phyloP scores from a whole-genome alignment of 2,888 invertebrate species.

The Taphrorychus bicolor region DNA sequence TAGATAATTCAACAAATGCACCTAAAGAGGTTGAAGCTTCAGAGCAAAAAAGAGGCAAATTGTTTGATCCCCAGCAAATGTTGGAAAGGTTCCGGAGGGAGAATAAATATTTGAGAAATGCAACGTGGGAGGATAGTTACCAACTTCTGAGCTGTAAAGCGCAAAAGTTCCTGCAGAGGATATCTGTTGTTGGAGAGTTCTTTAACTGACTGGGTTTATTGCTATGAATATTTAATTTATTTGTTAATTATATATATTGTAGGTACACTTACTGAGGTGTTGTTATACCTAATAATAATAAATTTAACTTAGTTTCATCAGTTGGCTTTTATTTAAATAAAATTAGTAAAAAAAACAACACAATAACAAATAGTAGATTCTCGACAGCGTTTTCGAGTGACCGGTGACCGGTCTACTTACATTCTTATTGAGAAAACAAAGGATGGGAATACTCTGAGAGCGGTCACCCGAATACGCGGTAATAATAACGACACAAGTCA shows the following conservation, averaged over 20 bases:
- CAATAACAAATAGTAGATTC: no score
- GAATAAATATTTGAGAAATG: conserved; percentile 68
- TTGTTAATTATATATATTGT: background rate
- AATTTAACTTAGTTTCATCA: no score
- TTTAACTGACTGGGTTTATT: conserved; percentile 56
- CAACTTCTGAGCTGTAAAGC: conserved; percentile 79
- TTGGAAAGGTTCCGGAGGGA: conserved; percentile 71
- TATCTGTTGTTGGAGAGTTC: conserved; percentile 83
- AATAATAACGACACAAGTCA: no score
- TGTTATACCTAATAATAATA: no score
- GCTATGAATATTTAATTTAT: background rate
- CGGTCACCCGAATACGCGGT: no score
- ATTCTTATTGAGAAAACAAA: no score
- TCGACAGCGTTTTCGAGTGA: no score
- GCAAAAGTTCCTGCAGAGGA: conserved; percentile 79
- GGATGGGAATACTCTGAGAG: no score
- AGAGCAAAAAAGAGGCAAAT: background rate
- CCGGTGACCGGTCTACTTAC: no score
- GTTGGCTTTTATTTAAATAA: no score
- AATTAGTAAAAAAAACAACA: no score
- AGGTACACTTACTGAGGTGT: background rate
- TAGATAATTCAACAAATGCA: conserved; percentile 54
- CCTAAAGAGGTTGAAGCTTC: conserved; percentile 5
- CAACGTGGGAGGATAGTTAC: conserved; percentile 68
- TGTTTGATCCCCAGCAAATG: conserved; percentile 73